Evolutionary conservation across 2,888 invertebrate genomes (phyloP), one percentile per base, ranked within the genome.

Genomic region (Cheiracanthium punctorium): DNA sequence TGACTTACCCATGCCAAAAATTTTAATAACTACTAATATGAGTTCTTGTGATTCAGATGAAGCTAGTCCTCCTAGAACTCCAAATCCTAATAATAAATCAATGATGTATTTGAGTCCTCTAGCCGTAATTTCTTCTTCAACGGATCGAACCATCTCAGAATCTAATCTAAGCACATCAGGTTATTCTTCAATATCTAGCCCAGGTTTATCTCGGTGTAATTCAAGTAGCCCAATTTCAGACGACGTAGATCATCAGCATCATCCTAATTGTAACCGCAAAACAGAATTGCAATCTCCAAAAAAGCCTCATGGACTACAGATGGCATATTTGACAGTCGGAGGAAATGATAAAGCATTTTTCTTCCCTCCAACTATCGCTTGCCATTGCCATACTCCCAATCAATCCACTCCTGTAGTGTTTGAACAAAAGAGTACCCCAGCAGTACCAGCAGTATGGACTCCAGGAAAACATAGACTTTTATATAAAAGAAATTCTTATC

Each of bases 161-260:
- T 96, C 96, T 1, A 96, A 96, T 91, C 92, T 96, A 58, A 96
- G 96, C 88, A 96, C 96, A 10, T 96, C 96, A 0, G 96, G 96
- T 10, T 96, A 96, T 91, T 95, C 95, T 89, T 96, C 96, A 1
- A 96, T 96, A 95, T 95, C 96, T 0, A 95, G 95, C 91, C 96
- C 96, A 0, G 96, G 95, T 0, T 95, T 96, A 4, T 96, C 96
- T 0, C 93, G 96, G 88, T 96, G 96, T 91, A 95, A 95, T 7
- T 96, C 96, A 0, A 95, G 95, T 90, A 96, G 96, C 91, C 96
- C 96, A 8, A 81, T 89, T 24, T 74, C 88, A 17, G 88, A 88
- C 29, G 88, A 88, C 7, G 65, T 89, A 12, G 85, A 87, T 12
- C 80, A 81, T 32, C 70, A 82, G 17, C 82, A 82, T 30, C 88